phyloP scores from a whole-genome alignment of 2,797 vertebrate genomes.

The Eleutherodactylus coqui region DNA sequence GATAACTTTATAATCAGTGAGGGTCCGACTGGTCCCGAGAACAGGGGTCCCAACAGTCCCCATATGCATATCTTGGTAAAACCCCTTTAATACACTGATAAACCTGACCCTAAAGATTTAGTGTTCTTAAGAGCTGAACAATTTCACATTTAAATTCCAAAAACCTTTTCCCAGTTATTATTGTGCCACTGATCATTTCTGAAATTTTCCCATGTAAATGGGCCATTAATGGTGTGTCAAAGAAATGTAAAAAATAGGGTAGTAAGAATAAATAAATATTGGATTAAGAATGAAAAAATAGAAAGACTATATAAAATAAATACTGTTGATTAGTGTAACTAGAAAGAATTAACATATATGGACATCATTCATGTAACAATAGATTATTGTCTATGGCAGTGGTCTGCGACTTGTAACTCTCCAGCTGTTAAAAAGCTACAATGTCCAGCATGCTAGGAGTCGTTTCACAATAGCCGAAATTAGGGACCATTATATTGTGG shows the following conservation, averaged over 20 bases:
- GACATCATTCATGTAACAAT: not conserved
- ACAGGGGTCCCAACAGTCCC: too few relatives aligned
- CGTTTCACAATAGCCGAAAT: not conserved
- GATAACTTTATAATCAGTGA: too few relatives aligned
- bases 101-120: too few relatives aligned
- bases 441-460: not conserved
- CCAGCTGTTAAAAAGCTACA: not conserved
- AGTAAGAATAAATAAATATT: constrained; percentile 25
- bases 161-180: too few relatives aligned
- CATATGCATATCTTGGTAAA: too few relatives aligned
- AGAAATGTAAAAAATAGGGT: not conserved
- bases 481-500: not conserved
- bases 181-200: not conserved
- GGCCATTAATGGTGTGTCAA: not conserved
- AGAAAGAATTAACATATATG: not conserved
- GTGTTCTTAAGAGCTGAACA: too few relatives aligned
- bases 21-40: too few relatives aligned
- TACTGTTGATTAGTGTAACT: constrained; percentile 42
- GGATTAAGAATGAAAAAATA: constrained; percentile 19
- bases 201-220: not conserved
- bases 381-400: not conserved
- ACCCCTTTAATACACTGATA: too few relatives aligned
- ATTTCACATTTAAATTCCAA: too few relatives aligned
- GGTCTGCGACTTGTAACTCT: not conserved
- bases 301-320: constrained; percentile 51